Evolutionary conservation across 2,797 vertebrate genomes (phyloP).

Genomic region (Catamblyrhynchus diadema): DNA sequence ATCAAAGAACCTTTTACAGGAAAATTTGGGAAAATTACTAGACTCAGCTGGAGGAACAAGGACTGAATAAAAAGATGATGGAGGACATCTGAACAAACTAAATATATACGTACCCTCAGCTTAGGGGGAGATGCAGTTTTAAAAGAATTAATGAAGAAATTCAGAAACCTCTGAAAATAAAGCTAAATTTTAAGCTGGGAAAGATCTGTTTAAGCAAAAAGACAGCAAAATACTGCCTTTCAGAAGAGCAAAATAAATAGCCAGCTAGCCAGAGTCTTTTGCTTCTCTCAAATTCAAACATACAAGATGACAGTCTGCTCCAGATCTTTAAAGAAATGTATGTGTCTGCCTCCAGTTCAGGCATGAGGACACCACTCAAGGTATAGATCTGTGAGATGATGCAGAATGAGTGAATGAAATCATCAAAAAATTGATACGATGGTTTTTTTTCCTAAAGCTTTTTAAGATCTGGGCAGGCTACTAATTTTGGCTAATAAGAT

Average conservation of each 20-base stretch:
- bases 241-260: background rate
- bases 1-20: constrained; percentile 27
- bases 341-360: background rate
- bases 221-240: background rate
- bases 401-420: background rate
- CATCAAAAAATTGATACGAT: fast-evolving
- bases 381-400: background rate
- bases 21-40: constrained; percentile 36
- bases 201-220: background rate
- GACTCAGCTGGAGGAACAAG: constrained; percentile 10
- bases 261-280: background rate
- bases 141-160: background rate
- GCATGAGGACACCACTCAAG: background rate
- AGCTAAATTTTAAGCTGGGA: background rate
- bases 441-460: background rate
- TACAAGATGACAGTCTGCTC: background rate
- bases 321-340: background rate
- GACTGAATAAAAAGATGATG: background rate
- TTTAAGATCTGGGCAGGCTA: background rate
- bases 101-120: background rate
- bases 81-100: constrained; percentile 30
- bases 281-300: background rate
- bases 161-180: constrained; percentile 2
- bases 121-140: background rate
- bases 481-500: background rate